Evolutionary conservation across 1,140 invertebrate species (phyloP).

Genomic region (Drosophila ambigua): DNA sequence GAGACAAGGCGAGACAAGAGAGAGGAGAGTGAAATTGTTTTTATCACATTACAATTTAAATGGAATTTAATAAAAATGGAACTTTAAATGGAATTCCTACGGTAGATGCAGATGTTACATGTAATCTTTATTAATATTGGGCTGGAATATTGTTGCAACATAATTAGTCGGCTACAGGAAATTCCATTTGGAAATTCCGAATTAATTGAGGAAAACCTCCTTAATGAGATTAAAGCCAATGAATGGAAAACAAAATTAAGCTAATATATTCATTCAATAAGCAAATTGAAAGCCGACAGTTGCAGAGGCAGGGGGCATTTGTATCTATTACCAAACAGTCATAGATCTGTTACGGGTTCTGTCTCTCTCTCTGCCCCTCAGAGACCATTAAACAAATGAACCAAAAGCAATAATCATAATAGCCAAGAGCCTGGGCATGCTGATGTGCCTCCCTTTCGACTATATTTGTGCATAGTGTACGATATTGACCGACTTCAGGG

Average conservation of each 20-base stretch:
- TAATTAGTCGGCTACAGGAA: conserved; percentile 14
- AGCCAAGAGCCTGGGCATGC: conserved; percentile 21
- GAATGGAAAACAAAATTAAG: conserved; percentile 36
- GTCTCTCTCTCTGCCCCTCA: conserved; percentile 6
- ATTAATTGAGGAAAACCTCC: conserved; percentile 16
- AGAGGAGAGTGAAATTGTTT: conserved; percentile 23
- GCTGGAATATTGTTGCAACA: neutral
- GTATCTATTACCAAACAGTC: conserved; percentile 44
- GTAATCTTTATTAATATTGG: neutral
- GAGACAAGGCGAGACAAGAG: neutral
- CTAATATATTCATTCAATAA: conserved; percentile 36
- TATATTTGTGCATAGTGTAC: conserved; percentile 15
- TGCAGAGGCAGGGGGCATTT: conserved; percentile 25
- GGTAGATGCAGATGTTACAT: neutral
- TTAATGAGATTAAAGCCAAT: conserved; percentile 19
- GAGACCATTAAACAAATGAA: conserved; percentile 74
- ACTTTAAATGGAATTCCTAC: neutral
- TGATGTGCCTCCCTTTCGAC: no score
- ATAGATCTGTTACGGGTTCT: conserved; percentile 28
- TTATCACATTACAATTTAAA: conserved; percentile 19
- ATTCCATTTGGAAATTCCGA: conserved; percentile 26
- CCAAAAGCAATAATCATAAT: conserved; percentile 75
- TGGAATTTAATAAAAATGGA: conserved; percentile 17
- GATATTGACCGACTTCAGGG: conserved; percentile 67
- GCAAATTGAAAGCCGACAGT: conserved; percentile 27